Evolutionary conservation across 2,888 invertebrate genomes (phyloP).

Genomic region (Muschampia plurimacula): DNA sequence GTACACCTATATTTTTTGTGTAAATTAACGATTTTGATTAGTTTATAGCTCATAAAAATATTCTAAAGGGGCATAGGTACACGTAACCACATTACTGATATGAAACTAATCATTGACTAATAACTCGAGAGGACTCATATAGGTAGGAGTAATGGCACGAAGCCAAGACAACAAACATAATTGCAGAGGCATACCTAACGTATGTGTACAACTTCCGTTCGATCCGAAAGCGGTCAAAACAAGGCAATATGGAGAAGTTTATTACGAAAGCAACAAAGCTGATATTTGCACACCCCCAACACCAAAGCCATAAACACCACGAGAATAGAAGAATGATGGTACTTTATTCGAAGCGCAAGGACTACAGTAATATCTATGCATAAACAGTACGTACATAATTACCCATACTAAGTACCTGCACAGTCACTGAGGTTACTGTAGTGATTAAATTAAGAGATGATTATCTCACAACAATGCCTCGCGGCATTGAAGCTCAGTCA

Average conservation of each 20-base stretch:
- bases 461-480: conserved; percentile 51
- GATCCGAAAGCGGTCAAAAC: conserved; percentile 18
- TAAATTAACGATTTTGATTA: no score
- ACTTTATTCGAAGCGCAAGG: conserved; percentile 28
- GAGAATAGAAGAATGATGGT: background rate
- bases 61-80: no score
- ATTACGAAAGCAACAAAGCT: conserved; percentile 26
- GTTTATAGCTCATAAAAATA: no score
- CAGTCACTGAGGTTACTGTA: conserved; percentile 48
- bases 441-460: conserved; percentile 53
- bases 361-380: conserved; percentile 12
- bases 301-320: conserved; percentile 16
- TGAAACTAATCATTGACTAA: background rate
- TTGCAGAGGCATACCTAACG: conserved; percentile 18
- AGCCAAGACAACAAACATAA: conserved; percentile 33
- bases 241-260: conserved; percentile 19
- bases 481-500: conserved; percentile 48
- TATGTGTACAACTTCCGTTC: conserved; percentile 30
- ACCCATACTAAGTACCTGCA: conserved; percentile 35
- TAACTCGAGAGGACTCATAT: conserved; percentile 18
- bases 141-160: conserved; percentile 16
- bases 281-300: conserved; percentile 18
- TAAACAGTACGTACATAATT: conserved; percentile 23
- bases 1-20: no score
- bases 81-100: background rate